Evolutionary conservation across 2,113 vertebrate species (phyloP).

Genomic region (Plestiodon gilberti): DNA sequence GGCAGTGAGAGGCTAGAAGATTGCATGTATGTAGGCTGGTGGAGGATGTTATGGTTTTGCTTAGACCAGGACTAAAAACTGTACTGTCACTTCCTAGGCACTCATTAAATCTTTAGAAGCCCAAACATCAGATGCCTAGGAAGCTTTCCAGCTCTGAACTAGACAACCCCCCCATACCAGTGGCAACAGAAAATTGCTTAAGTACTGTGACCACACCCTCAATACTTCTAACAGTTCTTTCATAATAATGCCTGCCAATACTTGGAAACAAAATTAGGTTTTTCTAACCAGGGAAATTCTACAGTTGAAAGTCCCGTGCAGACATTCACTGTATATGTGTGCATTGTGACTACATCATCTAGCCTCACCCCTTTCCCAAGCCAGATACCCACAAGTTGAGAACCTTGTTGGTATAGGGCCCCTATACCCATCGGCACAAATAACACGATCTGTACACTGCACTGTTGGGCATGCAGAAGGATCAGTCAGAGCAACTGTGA

Average conservation of each 20-base stretch:
- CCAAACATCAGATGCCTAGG: neutral
- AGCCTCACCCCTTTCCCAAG: too few species aligned
- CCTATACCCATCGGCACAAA: too few species aligned
- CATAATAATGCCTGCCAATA: neutral
- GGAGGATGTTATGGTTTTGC: neutral
- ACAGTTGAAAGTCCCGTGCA: neutral
- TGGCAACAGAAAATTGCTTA: neutral
- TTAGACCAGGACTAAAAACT: neutral
- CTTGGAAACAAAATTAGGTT: neutral
- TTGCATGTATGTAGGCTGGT: too few species aligned
- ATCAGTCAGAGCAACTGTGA: too few species aligned
- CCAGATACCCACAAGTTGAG: too few species aligned
- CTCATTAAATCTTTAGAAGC: neutral
- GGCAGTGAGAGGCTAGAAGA: neutral
- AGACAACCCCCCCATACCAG: neutral
- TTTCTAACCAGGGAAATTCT: neutral
- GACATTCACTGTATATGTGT: too few species aligned
- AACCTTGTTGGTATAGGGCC: too few species aligned
- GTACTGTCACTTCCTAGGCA: neutral
- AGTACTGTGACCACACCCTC: neutral
- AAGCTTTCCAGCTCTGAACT: neutral
- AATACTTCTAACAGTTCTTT: neutral
- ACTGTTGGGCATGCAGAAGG: too few species aligned
- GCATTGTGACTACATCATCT: too few species aligned
- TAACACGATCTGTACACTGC: too few species aligned